phyloP scores from a whole-genome alignment of 2,888 invertebrate genomes.

The Hololepta plana region DNA sequence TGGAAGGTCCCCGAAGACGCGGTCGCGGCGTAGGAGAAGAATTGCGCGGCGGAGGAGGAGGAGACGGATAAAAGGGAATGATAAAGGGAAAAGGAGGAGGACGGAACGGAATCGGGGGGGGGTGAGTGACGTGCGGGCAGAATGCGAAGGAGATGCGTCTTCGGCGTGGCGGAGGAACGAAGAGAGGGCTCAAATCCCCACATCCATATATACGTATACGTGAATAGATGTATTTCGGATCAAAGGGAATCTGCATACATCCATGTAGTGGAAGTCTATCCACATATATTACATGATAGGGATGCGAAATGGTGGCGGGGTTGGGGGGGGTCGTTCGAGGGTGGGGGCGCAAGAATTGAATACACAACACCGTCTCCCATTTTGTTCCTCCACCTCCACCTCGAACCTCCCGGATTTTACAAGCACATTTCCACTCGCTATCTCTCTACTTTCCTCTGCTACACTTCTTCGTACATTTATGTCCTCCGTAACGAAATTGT shows the following conservation, averaged over 20 bases:
- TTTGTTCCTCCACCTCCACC: too few relatives aligned
- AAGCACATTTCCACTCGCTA: too few relatives aligned
- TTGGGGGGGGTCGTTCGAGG: too few relatives aligned
- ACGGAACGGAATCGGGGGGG: slow-evolving; percentile 4
- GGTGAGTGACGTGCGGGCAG: slow-evolving; percentile 10
- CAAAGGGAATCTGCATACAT: slow-evolving; percentile 26
- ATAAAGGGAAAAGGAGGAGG: slow-evolving; percentile 1
- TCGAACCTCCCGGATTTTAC: too few relatives aligned
- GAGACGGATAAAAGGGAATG: slow-evolving; percentile 2
- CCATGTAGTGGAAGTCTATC: slow-evolving; percentile 8
- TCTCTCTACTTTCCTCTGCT: too few relatives aligned
- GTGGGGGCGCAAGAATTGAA: too few relatives aligned
- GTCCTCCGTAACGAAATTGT: too few relatives aligned
- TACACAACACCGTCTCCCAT: too few relatives aligned
- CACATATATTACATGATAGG: slow-evolving; percentile 3
- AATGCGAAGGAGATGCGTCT: slow-evolving; percentile 25
- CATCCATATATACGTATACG: too few relatives aligned
- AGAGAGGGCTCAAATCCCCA: slow-evolving; percentile 18
- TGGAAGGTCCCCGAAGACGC: slow-evolving; percentile 26
- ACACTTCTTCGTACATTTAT: too few relatives aligned
- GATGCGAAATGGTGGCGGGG: too few relatives aligned
- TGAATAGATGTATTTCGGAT: slow-evolving; percentile 24
- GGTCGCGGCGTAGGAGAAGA: slow-evolving; percentile 24
- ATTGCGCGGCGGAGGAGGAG: slow-evolving; percentile 8
- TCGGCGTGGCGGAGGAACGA: slow-evolving; percentile 17